A percentile compares a stretch with the other conserved stretches of the same genome.
These are phyloP conservation scores for Erythrocercus mccallii DNA, from an alignment of 2,113 vertebrate genomes.

Conservation along the genomic window DNA sequence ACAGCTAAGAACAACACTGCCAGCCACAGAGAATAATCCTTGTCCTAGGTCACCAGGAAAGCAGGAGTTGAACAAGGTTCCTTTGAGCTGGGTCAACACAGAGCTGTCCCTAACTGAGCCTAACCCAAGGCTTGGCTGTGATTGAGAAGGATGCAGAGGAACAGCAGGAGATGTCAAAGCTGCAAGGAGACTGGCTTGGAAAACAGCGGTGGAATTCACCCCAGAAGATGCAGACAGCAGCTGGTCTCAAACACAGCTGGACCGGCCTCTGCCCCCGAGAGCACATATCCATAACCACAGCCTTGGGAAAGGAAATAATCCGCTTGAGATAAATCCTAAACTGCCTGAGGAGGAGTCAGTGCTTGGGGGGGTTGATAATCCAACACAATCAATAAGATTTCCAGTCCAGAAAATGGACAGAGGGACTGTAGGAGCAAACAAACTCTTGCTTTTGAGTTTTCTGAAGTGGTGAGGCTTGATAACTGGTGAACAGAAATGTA, in stretches of 20 bases:
- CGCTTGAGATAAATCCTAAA: not conserved
- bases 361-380: not conserved
- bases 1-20: constrained; percentile 55
- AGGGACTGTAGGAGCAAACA: not conserved
- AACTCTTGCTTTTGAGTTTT: not conserved
- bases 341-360: not conserved
- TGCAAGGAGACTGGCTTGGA: not conserved
- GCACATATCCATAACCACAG: not conserved
- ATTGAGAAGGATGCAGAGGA: not conserved
- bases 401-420: not conserved
- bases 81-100: not conserved
- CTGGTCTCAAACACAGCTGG: not conserved
- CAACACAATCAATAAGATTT: not conserved
- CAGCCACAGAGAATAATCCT: not conserved
- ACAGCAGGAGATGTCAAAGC: not conserved
- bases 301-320: not conserved
- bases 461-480: not conserved
- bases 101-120: not conserved
- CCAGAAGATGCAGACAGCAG: not conserved
- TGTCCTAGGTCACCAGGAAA: not conserved
- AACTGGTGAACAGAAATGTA: not conserved
- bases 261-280: not conserved
- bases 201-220: not conserved
- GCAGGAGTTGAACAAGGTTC: not conserved
- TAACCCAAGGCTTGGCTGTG: not conserved